These are phyloP conservation scores for Brachionus koreanus DNA, from an alignment of 1,140 invertebrate species.

Conservation along the genomic window DNA sequence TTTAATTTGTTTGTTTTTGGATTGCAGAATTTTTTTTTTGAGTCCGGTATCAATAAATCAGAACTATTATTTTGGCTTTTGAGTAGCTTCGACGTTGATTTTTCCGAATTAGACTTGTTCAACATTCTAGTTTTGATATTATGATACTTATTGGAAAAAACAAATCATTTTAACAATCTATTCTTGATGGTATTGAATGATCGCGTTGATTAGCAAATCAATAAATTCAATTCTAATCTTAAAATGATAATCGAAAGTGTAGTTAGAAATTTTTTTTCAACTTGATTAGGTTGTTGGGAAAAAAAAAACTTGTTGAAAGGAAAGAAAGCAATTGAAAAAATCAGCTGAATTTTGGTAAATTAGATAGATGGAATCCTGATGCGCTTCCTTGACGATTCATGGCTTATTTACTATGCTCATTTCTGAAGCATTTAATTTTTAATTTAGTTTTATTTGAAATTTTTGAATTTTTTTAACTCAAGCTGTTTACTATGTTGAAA, in stretches of 20 bases:
- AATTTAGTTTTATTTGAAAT: neutral
- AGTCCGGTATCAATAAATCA: neutral
- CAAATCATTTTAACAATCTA: conserved; percentile 20
- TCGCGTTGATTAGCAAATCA: conserved; percentile 20
- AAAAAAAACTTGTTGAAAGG: neutral
- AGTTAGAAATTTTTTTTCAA: neutral
- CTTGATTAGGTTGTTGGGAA: neutral
- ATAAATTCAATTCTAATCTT: conserved; percentile 1
- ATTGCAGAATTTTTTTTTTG: neutral
- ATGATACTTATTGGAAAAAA: neutral
- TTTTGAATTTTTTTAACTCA: neutral
- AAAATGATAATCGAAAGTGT: neutral
- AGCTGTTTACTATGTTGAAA: neutral
- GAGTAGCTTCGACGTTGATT: neutral
- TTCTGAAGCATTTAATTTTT: neutral
- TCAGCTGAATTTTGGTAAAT: neutral
- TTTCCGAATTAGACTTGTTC: conserved; percentile 30
- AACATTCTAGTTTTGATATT: neutral
- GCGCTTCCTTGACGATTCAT: neutral
- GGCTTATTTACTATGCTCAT: neutral
- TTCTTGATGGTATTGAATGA: conserved; percentile 1
- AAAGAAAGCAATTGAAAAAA: neutral
- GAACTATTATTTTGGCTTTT: neutral
- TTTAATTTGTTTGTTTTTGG: conserved; percentile 6
- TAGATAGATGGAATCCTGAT: neutral